Percentiles rank a stretch among this genome's conserved stretches.
Evolutionary conservation across 2,797 vertebrate species (phyloP).

Genomic region (Hippoglossus hippoglossus): DNA sequence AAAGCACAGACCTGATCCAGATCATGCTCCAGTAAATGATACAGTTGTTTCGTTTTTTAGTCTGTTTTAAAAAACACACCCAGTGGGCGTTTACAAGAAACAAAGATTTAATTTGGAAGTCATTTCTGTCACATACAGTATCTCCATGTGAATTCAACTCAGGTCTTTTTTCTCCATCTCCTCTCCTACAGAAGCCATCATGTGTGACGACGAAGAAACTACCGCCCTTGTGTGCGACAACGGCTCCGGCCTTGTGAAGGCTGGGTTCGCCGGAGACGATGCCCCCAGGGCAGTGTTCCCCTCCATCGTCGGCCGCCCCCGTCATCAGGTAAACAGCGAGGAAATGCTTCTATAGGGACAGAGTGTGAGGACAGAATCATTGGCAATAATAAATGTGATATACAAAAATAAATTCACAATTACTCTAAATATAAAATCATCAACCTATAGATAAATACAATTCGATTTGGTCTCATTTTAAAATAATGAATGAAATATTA

Average conservation of each 20-base stretch:
- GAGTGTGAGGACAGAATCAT: background rate
- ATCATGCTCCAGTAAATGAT: constrained; percentile 8
- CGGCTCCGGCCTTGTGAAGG: constrained; percentile 98
- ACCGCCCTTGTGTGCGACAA: constrained; percentile 98
- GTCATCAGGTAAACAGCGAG: constrained; percentile 90
- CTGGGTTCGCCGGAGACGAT: constrained; percentile 97
- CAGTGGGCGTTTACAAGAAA: background rate
- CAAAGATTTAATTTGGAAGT: background rate
- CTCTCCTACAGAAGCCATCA: constrained; percentile 84
- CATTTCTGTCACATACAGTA: background rate
- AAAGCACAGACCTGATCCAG: background rate
- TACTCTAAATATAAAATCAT: background rate
- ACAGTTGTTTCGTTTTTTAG: background rate
- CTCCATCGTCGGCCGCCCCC: constrained; percentile 98
- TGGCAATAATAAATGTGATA: background rate
- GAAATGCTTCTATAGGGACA: background rate
- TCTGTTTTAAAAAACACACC: background rate
- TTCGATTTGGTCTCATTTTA: background rate
- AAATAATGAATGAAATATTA: background rate
- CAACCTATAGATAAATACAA: background rate
- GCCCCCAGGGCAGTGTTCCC: constrained; percentile 98
- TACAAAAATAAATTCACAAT: background rate
- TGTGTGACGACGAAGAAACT: constrained; percentile 99
- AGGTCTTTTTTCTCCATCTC: constrained; percentile 13
- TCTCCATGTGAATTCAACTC: constrained; percentile 1